Base-by-base conservation (phyloP, 37 sponge, comb jelly and placozoan species). In the Chondrosia reniformis region DNA sequence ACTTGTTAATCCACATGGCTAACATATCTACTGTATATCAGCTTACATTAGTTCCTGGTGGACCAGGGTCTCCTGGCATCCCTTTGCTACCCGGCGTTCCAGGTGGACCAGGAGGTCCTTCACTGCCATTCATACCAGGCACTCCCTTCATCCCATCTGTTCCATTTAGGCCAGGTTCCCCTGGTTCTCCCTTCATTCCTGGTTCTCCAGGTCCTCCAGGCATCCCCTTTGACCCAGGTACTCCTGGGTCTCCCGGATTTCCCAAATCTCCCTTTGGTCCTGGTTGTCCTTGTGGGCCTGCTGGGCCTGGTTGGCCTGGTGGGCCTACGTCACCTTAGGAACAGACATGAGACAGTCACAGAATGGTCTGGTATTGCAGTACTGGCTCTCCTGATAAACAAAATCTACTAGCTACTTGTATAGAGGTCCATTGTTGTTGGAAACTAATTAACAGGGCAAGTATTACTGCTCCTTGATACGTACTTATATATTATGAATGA, bases 121-220 rank as follows among this genome's bases (percentile, higher is more conserved):
- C 15, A 49, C 52, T 63, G 30, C 67, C 67, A 27, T 40, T 33
- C 67, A 43, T 33, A 22, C 33, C 80, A 9, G 55, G 69, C 49
- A 45, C 71, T 80, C 80, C 80, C 61, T 31, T 43, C 81, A 63
- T 63, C n/a, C 64, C 64, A 63, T 10, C 30, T 24, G 30, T 25
- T 24, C 64, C 64, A 27, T 63, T 25, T 10, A 25, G 24, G 10
- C 54, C n/a, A n/a, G n/a, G n/a, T 59, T 59, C 61, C 9, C 61
- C 69, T 4, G 22, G 30, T 33, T 67, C 41, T 9, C 42, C 83
- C 32, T 65, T 66, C 5, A 58, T 12, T 64, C 83, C 83, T 30
- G 75, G 57, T 25, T 67, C 33, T 12, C 84, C 84, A 27, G 84
- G 77, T 31, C 65, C 84, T 19, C 84, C 84, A 52, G 83, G 77